Evolutionary conservation across 2,888 invertebrate genomes (phyloP).

Genomic region (Synanthedon andrenaeformis): DNA sequence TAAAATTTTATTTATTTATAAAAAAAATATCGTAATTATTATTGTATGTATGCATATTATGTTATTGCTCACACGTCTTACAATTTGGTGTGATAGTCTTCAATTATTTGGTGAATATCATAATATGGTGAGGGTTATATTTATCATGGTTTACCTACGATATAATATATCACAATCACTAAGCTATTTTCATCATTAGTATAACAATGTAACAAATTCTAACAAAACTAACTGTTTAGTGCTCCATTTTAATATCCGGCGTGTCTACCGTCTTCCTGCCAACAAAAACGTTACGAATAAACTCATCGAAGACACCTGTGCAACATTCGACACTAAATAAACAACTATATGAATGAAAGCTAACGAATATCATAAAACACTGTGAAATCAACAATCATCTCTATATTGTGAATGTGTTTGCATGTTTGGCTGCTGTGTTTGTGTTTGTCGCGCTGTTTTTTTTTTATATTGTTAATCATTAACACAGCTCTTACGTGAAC

Average conservation of each 20-base stretch:
- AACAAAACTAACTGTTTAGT: slow-evolving; percentile 20
- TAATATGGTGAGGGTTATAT: slow-evolving; percentile 5
- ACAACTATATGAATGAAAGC: slow-evolving; percentile 54
- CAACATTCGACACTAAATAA: slow-evolving; percentile 8
- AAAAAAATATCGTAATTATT: neutral
- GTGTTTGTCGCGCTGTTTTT: slow-evolving; percentile 49
- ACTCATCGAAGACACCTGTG: slow-evolving; percentile 17
- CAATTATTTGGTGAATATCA: slow-evolving; percentile 6
- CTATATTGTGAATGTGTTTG: slow-evolving; percentile 58
- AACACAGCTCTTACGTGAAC: neutral
- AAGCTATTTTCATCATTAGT: neutral
- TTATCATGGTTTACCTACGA: too few species aligned
- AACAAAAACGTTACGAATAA: slow-evolving; percentile 29
- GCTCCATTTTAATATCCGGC: slow-evolving; percentile 15
- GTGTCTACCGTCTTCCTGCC: slow-evolving; percentile 69
- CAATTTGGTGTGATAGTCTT: slow-evolving; percentile 52
- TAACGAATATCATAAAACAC: slow-evolving; percentile 51
- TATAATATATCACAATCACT: too few species aligned
- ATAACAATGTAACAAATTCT: slow-evolving; percentile 1
- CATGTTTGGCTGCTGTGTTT: slow-evolving; percentile 60
- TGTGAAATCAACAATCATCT: slow-evolving; percentile 35
- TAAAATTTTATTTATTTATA: slow-evolving; percentile 1
- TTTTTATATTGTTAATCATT: slow-evolving; percentile 11
- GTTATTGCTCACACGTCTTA: slow-evolving; percentile 60
- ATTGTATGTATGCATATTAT: too few species aligned